Percentiles rank a stretch among this genome's conserved stretches.
These are phyloP conservation scores for Geophilus truncorum DNA, from an alignment of 2,888 invertebrate species.

Conservation along the genomic window DNA sequence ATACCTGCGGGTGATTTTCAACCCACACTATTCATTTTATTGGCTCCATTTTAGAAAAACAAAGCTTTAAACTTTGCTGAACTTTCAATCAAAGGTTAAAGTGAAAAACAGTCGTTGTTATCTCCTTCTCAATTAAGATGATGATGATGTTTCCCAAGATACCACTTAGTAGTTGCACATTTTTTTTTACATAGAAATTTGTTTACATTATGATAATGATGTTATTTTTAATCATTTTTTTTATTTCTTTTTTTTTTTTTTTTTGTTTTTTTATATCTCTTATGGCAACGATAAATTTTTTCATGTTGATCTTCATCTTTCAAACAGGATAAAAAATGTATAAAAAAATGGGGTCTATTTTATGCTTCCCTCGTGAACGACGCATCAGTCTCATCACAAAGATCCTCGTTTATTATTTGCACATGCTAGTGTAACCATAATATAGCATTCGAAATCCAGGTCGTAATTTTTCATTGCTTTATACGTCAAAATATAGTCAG, in stretches of 20 bases:
- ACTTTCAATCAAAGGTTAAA: slow-evolving; percentile 2
- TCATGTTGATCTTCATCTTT: background rate
- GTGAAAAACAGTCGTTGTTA: background rate
- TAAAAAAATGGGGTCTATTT: background rate
- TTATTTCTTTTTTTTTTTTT: background rate
- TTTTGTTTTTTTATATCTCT: background rate
- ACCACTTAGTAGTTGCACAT: background rate
- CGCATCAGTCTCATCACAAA: background rate
- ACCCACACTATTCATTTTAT: too few relatives aligned
- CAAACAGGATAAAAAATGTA: background rate
- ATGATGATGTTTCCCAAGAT: background rate
- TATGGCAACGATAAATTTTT: background rate
- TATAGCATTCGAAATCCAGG: background rate
- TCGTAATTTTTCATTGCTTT: slow-evolving; percentile 16
- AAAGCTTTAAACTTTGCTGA: background rate
- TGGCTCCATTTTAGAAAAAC: too few relatives aligned
- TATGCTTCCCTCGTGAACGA: slow-evolving; percentile 7
- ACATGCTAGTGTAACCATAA: background rate
- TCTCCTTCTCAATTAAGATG: background rate
- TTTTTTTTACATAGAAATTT: background rate
- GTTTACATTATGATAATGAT: background rate
- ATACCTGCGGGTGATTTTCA: background rate
- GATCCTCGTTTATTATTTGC: slow-evolving; percentile 2
- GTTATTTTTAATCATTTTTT: background rate
- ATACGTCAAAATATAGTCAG: background rate